Conservation (phyloP, 2,888 invertebrate species). For the Dascillus cervinus region DNA sequence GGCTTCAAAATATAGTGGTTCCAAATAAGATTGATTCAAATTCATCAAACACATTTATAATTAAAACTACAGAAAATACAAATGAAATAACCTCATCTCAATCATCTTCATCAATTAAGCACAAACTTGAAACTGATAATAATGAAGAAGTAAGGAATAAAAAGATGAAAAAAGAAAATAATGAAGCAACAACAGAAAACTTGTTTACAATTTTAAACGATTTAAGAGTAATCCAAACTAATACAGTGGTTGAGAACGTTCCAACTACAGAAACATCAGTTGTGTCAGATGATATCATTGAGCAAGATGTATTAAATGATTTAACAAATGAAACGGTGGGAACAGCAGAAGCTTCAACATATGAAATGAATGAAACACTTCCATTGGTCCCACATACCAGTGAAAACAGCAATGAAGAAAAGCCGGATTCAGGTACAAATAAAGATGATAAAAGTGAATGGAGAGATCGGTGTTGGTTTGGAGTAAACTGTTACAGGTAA, state of each 20-base stretch:
- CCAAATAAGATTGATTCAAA: not conserved
- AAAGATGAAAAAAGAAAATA: conserved; percentile 5
- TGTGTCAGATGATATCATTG: conserved; percentile 1
- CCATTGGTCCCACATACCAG: conserved; percentile 1
- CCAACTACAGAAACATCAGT: too few relatives aligned
- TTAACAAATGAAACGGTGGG: conserved; percentile 3
- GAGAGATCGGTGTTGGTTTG: conserved; percentile 57
- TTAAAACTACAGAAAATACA: too few relatives aligned
- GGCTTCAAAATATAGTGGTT: not conserved
- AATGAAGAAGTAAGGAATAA: conserved; percentile 3
- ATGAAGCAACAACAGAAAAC: not conserved
- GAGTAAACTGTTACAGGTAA: conserved; percentile 55
- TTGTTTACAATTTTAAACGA: conserved; percentile 1
- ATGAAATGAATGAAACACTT: too few relatives aligned
- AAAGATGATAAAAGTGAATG: conserved; percentile 6
- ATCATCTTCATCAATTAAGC: too few relatives aligned
- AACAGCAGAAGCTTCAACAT: not conserved
- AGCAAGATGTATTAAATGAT: not conserved
- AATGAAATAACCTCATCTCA: too few relatives aligned
- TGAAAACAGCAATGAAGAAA: not conserved
- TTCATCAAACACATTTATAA: too few relatives aligned
- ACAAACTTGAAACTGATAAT: too few relatives aligned
- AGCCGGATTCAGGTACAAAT: not conserved
- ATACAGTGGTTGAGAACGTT: too few relatives aligned
- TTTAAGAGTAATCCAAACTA: not conserved